These are phyloP conservation scores for Acleris laterana DNA, from an alignment of 2,888 invertebrate genomes.

Conservation along the genomic window DNA sequence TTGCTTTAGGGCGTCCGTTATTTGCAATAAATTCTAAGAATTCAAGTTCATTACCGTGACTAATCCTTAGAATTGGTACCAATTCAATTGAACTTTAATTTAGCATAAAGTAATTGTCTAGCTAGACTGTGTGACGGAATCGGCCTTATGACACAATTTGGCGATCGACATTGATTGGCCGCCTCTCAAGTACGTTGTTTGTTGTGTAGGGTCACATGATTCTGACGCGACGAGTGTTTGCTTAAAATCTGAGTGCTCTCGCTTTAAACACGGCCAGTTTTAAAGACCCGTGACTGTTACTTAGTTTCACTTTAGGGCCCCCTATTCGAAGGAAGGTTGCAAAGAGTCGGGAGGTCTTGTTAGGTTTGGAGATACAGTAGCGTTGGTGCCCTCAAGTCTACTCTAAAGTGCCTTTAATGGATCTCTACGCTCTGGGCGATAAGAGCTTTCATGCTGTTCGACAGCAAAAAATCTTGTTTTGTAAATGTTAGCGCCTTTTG, in stretches of 20 bases:
- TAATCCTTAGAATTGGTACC: background rate
- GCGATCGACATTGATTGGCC: conserved; percentile 57
- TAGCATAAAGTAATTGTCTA: conserved; percentile 18
- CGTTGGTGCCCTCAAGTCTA: conserved; percentile 68
- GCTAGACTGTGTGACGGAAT: conserved; percentile 14
- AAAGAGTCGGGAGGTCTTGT: conserved; percentile 51
- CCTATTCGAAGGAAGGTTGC: conserved; percentile 45
- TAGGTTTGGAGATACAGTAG: conserved; percentile 60
- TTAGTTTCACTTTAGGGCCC: conserved; percentile 43
- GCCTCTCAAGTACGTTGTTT: conserved; percentile 50
- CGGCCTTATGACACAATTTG: conserved; percentile 47
- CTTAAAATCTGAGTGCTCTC: conserved; percentile 56
- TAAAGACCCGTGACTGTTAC: conserved; percentile 51
- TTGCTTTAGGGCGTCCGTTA: background rate
- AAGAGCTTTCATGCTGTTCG: conserved; percentile 72
- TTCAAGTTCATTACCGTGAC: background rate
- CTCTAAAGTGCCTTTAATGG: conserved; percentile 77
- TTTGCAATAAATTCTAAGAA: background rate
- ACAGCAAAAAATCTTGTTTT: conserved; percentile 68
- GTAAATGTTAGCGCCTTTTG: conserved; percentile 69
- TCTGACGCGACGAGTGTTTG: conserved; percentile 55
- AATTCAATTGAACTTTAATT: conserved; percentile 6
- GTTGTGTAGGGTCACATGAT: conserved; percentile 56
- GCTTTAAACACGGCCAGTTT: conserved; percentile 45
- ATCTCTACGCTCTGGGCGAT: conserved; percentile 66